Conservation (phyloP, 2,888 invertebrate species). For the Schizaphis graminum region DNA sequence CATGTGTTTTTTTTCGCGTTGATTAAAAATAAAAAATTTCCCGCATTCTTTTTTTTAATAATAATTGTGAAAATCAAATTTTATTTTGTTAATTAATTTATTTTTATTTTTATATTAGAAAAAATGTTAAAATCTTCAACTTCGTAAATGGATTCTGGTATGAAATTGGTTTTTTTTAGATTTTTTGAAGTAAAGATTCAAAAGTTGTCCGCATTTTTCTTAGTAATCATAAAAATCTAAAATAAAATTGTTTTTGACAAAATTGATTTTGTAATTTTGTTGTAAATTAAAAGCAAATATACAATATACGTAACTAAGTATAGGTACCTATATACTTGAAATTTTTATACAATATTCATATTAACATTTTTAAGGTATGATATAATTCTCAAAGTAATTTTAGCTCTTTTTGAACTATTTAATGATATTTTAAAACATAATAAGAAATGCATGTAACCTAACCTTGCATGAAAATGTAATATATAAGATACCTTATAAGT, state of each 20-base stretch:
- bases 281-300: background rate
- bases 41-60: background rate
- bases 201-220: background rate
- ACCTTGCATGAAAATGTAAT: no score
- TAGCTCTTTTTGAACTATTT: no score
- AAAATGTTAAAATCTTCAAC: background rate
- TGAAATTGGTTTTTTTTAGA: background rate
- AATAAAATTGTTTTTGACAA: background rate
- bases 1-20: background rate
- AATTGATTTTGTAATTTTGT: background rate
- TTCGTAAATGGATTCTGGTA: background rate
- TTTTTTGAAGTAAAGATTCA: background rate
- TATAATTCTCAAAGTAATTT: no score
- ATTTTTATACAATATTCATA: background rate
- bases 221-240: background rate
- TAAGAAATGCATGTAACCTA: no score
- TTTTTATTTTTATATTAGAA: background rate
- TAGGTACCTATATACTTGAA: no score
- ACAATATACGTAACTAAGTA: no score
- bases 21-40: background rate
- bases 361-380: background rate
- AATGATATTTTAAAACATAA: no score
- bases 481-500: no score
- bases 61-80: background rate
- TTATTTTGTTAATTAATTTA: background rate